Evolutionary conservation across 2,113 vertebrate species (phyloP).

Genomic region (Sphaerodactylus townsendi): DNA sequence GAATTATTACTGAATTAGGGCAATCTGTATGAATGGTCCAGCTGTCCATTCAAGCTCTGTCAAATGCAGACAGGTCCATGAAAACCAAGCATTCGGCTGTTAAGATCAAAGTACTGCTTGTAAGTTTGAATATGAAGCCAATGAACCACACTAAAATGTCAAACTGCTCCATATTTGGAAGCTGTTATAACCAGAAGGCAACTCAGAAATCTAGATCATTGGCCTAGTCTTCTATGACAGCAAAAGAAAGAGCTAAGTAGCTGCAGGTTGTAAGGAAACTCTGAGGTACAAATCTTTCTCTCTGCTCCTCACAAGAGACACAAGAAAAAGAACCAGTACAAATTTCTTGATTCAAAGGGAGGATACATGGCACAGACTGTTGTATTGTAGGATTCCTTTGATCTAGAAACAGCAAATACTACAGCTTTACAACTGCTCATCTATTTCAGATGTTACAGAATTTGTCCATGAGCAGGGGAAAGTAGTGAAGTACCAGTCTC

Average conservation of each 20-base stretch:
- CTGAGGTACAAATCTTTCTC: background rate
- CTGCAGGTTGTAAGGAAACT: constrained; percentile 10
- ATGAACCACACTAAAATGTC: constrained; percentile 62
- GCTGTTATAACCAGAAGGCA: constrained; percentile 53
- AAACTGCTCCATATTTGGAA: constrained; percentile 59
- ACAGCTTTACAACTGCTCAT: background rate
- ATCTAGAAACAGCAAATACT: background rate
- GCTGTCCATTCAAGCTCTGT: constrained; percentile 50
- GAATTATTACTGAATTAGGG: constrained; percentile 4
- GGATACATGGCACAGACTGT: accelerated
- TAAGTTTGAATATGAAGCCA: constrained; percentile 38
- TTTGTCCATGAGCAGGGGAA: background rate
- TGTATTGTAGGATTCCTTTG: background rate
- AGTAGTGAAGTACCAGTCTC: background rate
- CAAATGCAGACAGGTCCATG: constrained; percentile 33
- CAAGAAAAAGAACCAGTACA: background rate
- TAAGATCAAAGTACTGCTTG: constrained; percentile 32
- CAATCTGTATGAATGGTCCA: constrained; percentile 12
- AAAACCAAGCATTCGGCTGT: constrained; percentile 42
- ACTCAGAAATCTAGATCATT: background rate
- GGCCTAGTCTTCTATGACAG: constrained; percentile 20
- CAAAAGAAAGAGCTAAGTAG: constrained; percentile 5
- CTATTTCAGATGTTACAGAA: background rate
- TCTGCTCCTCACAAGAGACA: background rate
- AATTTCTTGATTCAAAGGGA: background rate